Conservation (phyloP, 2,797 vertebrate genomes). For the Lateolabrax maculatus region DNA sequence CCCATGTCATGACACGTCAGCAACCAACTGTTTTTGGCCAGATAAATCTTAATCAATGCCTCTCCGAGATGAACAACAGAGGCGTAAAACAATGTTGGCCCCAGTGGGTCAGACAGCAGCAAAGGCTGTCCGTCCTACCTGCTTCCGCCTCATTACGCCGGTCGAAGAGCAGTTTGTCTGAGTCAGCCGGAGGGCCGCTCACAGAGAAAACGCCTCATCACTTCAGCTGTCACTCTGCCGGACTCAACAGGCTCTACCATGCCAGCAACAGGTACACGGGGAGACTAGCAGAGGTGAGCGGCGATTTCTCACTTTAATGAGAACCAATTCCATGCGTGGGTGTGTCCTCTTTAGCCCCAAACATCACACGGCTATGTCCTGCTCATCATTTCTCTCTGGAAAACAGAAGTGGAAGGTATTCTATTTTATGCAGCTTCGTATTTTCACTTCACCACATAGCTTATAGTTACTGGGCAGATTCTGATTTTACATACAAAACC, state of each 20-base stretch:
- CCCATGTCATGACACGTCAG: neutral
- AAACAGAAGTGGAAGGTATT: neutral
- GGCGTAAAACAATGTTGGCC: neutral
- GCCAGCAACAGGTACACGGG: neutral
- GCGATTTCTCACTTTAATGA: neutral
- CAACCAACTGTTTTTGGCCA: neutral
- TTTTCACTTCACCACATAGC: no score
- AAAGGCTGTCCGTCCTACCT: neutral
- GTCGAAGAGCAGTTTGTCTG: slow-evolving; percentile 12
- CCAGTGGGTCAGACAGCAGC: neutral
- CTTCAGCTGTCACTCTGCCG: neutral
- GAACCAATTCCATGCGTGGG: neutral
- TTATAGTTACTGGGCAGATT: no score
- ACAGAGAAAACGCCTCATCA: neutral
- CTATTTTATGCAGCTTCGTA: neutral
- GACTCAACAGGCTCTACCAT: neutral
- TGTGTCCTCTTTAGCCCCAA: neutral
- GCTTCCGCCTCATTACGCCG: neutral
- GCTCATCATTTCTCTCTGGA: neutral
- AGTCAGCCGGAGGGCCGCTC: slow-evolving; percentile 6
- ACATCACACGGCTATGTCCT: neutral
- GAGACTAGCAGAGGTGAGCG: neutral
- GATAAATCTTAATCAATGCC: neutral
- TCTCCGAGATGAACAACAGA: neutral
- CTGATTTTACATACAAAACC: no score